phyloP scores from a whole-genome alignment of 2,888 invertebrate species.

The Hyles lineata region DNA sequence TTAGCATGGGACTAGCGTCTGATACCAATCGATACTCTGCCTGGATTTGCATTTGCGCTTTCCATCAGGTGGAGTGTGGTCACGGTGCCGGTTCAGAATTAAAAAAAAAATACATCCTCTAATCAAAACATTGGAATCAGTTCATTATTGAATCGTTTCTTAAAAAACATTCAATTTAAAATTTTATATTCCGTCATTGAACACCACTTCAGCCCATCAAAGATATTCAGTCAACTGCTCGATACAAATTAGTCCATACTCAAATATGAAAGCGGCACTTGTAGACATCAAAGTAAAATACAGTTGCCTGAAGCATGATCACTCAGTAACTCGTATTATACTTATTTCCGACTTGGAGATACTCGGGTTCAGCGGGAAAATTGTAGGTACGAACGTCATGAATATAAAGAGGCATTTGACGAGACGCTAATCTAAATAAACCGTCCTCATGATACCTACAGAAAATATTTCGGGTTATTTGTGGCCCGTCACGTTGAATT shows the following conservation, averaged over 20 bases:
- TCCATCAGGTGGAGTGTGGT: no score
- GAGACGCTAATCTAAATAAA: slow-evolving; percentile 68
- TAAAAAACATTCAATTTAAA: background rate
- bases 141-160: no score
- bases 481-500: slow-evolving; percentile 46
- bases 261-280: slow-evolving; percentile 5
- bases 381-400: slow-evolving; percentile 56
- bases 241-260: slow-evolving; percentile 4
- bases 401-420: slow-evolving; percentile 60
- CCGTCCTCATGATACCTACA: slow-evolving; percentile 52
- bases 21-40: no score
- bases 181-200: background rate
- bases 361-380: slow-evolving; percentile 48
- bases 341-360: slow-evolving; percentile 52
- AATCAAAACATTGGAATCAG: no score
- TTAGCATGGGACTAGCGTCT: no score
- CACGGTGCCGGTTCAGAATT: no score
- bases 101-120: no score
- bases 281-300: background rate
- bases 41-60: no score
- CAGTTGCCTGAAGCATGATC: slow-evolving; percentile 31
- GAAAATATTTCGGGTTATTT: slow-evolving; percentile 58
- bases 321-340: slow-evolving; percentile 45
- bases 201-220: background rate
- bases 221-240: background rate